Base-by-base conservation (phyloP, 2,888 invertebrate genomes). In the Ischnura elegans region DNA sequence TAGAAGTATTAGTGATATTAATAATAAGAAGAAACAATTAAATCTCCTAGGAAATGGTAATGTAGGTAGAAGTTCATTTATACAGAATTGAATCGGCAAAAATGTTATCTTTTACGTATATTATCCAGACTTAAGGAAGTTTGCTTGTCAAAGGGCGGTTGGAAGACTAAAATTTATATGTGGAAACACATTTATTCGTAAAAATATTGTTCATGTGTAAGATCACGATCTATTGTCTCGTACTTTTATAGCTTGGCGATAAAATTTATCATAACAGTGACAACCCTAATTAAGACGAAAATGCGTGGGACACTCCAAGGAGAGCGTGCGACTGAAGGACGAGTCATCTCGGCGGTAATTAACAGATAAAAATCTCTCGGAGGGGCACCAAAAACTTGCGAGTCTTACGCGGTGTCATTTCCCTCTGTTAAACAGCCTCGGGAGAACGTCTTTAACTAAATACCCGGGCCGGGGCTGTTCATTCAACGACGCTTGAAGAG, bases 401-500 rank as follows among this genome's bases (percentile, higher is more conserved):
- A 76, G 76, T 76, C 76, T 76, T 76, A 76, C 76, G 76, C 36
- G 36, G 76, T 13, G 36, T 76, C 76, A 76, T 76, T 76, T 36
- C 76, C 76, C 76, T 10, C 76, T 76, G 25, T 76, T 76, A 36
- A 76, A 76, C 10, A 61, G 25, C 76, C 76, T 76, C 76, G 36
- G 13, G 51, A 51, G 76, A 76, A 36, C 36, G 76, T 36, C 76
- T 76, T 76, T n/a, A 76, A 76, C 76, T 76, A 76, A 76, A 76
- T 76, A 76, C 76, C 29, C 76, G 10, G 36, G 13, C 76, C 36
- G 61, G n/a, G n/a, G 13, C 76, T 36, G 76, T 36, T 76, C 76
- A 36, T 76, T 76, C 76, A 76, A 76, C 36, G 76, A 76, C 76
- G 29, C 36, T 76, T 76, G 29, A 76, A 76, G 76, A 76, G 76